Conservation (phyloP, 2,113 vertebrate species). For the Gymnogyps californianus region DNA sequence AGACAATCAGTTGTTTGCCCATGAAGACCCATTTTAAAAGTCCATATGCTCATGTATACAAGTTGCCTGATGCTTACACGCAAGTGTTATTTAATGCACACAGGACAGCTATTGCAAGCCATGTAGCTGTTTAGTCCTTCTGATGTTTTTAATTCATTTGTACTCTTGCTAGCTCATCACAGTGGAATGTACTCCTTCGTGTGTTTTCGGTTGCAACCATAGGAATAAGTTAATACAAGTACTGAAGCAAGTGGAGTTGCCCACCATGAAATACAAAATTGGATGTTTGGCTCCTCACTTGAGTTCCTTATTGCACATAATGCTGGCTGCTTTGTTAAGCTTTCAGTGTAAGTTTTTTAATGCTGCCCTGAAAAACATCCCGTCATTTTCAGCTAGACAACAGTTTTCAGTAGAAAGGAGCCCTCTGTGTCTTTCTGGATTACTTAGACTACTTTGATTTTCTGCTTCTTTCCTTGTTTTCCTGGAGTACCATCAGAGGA, state of each 20-base stretch:
- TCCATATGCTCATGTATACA: not conserved
- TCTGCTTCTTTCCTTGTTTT: not conserved
- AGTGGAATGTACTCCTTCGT: not conserved
- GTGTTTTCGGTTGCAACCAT: not conserved
- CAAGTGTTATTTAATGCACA: not conserved
- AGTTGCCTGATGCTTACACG: not conserved
- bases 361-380: not conserved
- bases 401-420: not conserved
- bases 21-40: not conserved
- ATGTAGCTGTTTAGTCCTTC: not conserved
- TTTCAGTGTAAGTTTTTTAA: not conserved
- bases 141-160: not conserved
- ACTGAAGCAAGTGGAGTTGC: not conserved
- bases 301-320: not conserved
- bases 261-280: not conserved
- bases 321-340: not conserved
- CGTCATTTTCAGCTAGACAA: not conserved
- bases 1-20: not conserved
- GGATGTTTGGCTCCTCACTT: not conserved
- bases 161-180: not conserved
- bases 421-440: not conserved
- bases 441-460: not conserved
- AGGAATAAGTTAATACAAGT: not conserved
- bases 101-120: not conserved
- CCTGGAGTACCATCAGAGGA: not conserved